A percentile compares a stretch with the other conserved stretches of the same genome.
phyloP scores from a whole-genome alignment of 2,113 vertebrate genomes.

The Takifugu flavidus region DNA sequence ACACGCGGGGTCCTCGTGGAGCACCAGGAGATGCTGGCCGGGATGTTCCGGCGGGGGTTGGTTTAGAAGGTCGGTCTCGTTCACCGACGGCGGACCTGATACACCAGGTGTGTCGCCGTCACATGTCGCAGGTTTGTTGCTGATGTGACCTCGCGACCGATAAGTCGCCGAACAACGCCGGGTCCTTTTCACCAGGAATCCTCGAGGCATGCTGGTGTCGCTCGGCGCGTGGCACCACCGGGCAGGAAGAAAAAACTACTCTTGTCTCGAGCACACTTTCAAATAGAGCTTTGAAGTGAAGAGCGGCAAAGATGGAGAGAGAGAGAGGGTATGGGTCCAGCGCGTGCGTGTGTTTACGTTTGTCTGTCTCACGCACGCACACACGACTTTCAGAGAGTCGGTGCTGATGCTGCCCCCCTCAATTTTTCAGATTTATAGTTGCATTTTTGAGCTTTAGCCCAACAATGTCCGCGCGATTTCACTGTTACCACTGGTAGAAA shows the following conservation, averaged over 20 bases:
- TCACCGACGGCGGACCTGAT: neutral
- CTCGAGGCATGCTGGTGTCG: conserved; percentile 82
- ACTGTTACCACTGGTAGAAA: too few species aligned
- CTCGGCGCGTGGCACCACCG: conserved; percentile 30
- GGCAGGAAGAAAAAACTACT: conserved; percentile 33
- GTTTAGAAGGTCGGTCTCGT: neutral
- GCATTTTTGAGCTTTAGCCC: too few species aligned
- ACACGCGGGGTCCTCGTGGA: conserved; percentile 31
- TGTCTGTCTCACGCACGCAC: neutral
- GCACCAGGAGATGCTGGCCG: conserved; percentile 16
- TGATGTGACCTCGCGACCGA: conserved; percentile 59
- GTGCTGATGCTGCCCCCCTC: too few species aligned
- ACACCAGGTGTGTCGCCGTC: neutral
- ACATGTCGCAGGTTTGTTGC: neutral
- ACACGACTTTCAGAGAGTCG: too few species aligned
- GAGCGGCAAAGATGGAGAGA: conserved; percentile 2
- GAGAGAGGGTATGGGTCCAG: conserved; percentile 9
- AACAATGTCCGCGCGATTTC: too few species aligned
- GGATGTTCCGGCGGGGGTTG: conserved; percentile 9
- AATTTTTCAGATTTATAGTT: too few species aligned
- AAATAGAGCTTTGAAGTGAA: conserved; percentile 49
- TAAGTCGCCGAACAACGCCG: conserved; percentile 78
- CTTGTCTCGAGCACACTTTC: conserved; percentile 49
- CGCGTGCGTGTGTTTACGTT: neutral
- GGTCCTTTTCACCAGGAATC: conserved; percentile 91